Percentiles rank a stretch among this genome's conserved stretches.
Evolutionary conservation across 2,888 invertebrate genomes (phyloP).

Genomic region (Cerceris ruficornis): DNA sequence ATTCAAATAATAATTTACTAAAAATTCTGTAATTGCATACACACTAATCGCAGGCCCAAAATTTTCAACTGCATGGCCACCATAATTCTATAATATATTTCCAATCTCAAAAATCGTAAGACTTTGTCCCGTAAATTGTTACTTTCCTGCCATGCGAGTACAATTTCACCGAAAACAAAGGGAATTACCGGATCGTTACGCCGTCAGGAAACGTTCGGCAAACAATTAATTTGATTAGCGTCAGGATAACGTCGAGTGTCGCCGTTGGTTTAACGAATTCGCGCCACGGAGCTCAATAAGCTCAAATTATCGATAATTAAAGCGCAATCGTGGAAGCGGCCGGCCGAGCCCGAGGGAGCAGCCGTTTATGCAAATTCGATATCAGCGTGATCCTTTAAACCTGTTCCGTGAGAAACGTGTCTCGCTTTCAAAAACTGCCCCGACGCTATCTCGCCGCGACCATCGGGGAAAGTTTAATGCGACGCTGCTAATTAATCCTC

Average conservation of each 20-base stretch:
- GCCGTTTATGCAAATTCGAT: conserved; percentile 53
- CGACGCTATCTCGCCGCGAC: conserved; percentile 22
- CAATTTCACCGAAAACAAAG: neutral
- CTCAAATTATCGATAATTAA: conserved; percentile 58
- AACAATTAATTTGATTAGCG: conserved; percentile 40
- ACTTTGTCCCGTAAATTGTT: too few relatives aligned
- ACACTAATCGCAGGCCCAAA: too few relatives aligned
- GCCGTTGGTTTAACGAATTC: conserved; percentile 16
- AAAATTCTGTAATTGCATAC: too few relatives aligned
- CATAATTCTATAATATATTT: too few relatives aligned
- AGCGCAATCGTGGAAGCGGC: conserved; percentile 41
- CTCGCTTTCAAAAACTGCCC: conserved; percentile 32
- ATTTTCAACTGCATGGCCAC: too few relatives aligned
- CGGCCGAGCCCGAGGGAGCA: neutral
- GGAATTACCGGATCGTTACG: neutral
- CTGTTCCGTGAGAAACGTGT: conserved; percentile 52
- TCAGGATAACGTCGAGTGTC: conserved; percentile 10
- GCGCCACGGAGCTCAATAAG: conserved; percentile 18
- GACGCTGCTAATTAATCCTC: conserved; percentile 42
- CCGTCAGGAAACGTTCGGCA: neutral
- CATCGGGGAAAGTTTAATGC: conserved; percentile 28
- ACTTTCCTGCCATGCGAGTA: too few relatives aligned
- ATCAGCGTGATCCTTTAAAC: conserved; percentile 45
- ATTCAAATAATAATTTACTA: too few relatives aligned
- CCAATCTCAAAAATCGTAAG: too few relatives aligned